Base-by-base conservation (phyloP, 2,797 vertebrate species). In the Psittacula derbiana region DNA sequence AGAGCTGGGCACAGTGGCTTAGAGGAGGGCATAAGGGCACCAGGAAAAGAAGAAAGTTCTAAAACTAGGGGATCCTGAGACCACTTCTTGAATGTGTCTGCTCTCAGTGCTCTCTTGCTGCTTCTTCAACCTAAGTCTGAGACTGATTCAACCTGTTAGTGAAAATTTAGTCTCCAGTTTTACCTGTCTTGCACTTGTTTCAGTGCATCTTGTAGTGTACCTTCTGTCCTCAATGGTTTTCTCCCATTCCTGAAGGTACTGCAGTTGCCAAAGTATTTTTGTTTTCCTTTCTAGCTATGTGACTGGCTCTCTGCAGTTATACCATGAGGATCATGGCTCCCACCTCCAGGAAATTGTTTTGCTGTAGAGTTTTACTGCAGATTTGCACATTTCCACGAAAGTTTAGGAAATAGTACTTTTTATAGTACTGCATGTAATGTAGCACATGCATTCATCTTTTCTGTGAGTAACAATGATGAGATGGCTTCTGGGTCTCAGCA, bases 401-500 rank as follows among this genome's bases (percentile, higher is more conserved):
- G 36, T 16, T 60, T 69, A 86, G 31, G 38, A 86, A 80, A 60
- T 16, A 24, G 46, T 13, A 16, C 8, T 73, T 87, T 82, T 58
- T 49, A 8, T 47, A 69, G 30, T 30, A 50, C 8, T 75, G 23
- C 17, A 10, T n/a, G 8, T 46, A 50, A 36, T 36, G 65, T 28
- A 62, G 38, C 50, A 73, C 21, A 38, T 73, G 2, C 1, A 0
- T 49, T 83, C 31, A 23, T 53, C 40, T 60, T 78, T 67, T 31
- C 23, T 79, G 12, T 71, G 27, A 58, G 55, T 18, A 76, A 36
- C 25, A 27, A 4, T n/a, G 83, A 4, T 1, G 7, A 41, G 47
- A 2, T 23, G 33, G 27, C 55, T 16, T 2, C 3, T 5, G 23
- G 25, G 11, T 76, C 55, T 43, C 60, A 33, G 0, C 5, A 20